phyloP scores from a whole-genome alignment of 2,797 vertebrate genomes.

The Gastrophryne carolinensis region DNA sequence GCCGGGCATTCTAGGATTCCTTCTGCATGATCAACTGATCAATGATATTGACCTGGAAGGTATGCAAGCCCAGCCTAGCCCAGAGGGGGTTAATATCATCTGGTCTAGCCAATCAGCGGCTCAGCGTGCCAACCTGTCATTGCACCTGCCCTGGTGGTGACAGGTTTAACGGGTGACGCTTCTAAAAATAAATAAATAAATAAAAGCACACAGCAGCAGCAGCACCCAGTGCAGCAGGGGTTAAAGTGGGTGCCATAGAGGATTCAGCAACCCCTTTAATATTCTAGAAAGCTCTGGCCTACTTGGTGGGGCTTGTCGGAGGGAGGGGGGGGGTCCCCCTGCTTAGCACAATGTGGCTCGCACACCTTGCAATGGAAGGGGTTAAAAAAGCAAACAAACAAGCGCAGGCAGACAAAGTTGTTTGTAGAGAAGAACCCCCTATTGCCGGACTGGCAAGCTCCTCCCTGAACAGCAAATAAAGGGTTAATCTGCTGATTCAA shows the following conservation, averaged over 20 bases:
- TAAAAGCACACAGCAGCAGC: too few relatives aligned
- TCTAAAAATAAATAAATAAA: too few relatives aligned
- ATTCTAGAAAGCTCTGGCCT: slow-evolving; percentile 25
- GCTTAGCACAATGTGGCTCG: background rate
- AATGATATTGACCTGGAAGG: too few relatives aligned
- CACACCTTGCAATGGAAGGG: background rate
- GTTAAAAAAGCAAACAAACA: background rate
- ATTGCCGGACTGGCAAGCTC: background rate
- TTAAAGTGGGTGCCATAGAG: background rate
- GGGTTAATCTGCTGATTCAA: background rate
- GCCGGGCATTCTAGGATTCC: too few relatives aligned
- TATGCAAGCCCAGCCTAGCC: too few relatives aligned
- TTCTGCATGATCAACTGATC: too few relatives aligned
- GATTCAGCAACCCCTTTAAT: slow-evolving; percentile 26
- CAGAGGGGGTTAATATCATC: background rate
- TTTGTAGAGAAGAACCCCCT: too few relatives aligned
- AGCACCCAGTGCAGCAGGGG: background rate
- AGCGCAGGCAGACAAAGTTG: too few relatives aligned
- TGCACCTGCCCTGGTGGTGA: slow-evolving; percentile 27
- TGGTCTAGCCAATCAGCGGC: background rate
- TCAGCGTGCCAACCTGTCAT: background rate
- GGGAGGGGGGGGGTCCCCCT: background rate
- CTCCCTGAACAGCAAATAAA: background rate
- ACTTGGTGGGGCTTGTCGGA: slow-evolving; percentile 3
- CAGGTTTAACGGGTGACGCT: too few relatives aligned